Percentiles rank a stretch among this genome's conserved stretches.
Evolutionary conservation across 30 jellyfish, hydroid and myxozoan species (phyloP).

Genomic region (Hydra vulgaris): DNA sequence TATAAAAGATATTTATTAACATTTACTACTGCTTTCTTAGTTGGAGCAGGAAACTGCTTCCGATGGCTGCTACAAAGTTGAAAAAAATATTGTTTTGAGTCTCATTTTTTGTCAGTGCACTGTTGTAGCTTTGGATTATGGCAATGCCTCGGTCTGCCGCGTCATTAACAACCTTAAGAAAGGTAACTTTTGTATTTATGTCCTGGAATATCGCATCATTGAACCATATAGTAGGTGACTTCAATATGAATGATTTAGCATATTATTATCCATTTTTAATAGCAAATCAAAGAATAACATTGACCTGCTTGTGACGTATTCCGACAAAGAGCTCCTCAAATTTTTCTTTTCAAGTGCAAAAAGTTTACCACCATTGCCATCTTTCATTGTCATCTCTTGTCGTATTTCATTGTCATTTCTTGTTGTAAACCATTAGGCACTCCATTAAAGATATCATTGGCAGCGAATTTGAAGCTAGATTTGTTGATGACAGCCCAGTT

Average conservation of each 20-base stretch:
- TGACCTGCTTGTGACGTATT: not conserved
- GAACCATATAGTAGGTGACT: not conserved
- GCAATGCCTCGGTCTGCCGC: slow-evolving; percentile 7
- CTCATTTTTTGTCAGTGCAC: slow-evolving; percentile 5
- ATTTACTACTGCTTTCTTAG: not conserved
- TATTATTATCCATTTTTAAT: not conserved
- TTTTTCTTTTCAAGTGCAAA: not conserved
- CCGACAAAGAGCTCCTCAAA: not conserved
- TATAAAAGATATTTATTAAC: not conserved
- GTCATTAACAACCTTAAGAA: slow-evolving; percentile 9
- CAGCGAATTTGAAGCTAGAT: no score
- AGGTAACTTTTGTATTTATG: not conserved
- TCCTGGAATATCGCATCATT: not conserved
- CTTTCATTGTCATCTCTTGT: no score
- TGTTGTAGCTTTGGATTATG: not conserved
- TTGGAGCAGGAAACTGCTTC: not conserved
- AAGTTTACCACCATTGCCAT: not conserved
- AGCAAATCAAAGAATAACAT: not conserved
- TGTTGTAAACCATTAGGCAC: no score
- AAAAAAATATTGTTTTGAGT: not conserved
- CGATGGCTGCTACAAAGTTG: not conserved
- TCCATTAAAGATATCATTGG: no score
- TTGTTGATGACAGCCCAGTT: no score
- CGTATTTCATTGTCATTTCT: no score
- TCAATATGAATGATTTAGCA: not conserved